Evolutionary conservation across 2,113 vertebrate species (phyloP).

Genomic region (Corythoichthys haematopterus): DNA sequence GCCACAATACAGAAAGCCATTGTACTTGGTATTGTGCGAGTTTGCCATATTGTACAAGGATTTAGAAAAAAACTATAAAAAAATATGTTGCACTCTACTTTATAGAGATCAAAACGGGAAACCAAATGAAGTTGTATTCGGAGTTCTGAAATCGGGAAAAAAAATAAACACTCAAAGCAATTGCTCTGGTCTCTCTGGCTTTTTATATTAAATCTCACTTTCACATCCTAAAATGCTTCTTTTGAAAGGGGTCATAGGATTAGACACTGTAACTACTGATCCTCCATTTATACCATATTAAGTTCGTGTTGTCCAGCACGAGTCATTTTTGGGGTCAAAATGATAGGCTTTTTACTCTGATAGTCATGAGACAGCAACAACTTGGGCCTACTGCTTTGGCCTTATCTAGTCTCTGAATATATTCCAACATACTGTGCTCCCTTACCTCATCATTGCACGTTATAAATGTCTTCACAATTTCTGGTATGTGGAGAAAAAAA

Average conservation of each 20-base stretch:
- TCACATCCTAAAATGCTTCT: background rate
- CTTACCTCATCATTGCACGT: background rate
- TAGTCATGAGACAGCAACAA: constrained; percentile 36
- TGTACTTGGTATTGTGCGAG: background rate
- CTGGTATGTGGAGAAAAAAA: background rate
- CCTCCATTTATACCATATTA: constrained; percentile 8
- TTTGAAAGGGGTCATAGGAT: constrained; percentile 25
- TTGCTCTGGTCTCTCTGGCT: background rate
- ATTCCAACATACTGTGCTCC: background rate
- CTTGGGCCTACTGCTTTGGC: background rate
- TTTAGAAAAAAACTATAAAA: background rate
- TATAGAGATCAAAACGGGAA: background rate
- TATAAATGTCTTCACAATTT: background rate
- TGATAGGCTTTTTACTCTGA: constrained; percentile 29
- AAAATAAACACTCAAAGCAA: background rate
- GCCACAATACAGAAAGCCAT: background rate
- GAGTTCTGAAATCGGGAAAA: background rate
- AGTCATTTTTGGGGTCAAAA: constrained; percentile 27
- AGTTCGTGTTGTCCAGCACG: constrained; percentile 24
- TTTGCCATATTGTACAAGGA: background rate
- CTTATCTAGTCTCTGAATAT: background rate
- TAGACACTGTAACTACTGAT: constrained; percentile 1
- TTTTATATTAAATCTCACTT: background rate
- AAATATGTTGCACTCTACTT: background rate
- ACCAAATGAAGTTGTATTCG: background rate